Base-by-base conservation (phyloP, 2,113 vertebrate genomes). In the Anseranas semipalmata region DNA sequence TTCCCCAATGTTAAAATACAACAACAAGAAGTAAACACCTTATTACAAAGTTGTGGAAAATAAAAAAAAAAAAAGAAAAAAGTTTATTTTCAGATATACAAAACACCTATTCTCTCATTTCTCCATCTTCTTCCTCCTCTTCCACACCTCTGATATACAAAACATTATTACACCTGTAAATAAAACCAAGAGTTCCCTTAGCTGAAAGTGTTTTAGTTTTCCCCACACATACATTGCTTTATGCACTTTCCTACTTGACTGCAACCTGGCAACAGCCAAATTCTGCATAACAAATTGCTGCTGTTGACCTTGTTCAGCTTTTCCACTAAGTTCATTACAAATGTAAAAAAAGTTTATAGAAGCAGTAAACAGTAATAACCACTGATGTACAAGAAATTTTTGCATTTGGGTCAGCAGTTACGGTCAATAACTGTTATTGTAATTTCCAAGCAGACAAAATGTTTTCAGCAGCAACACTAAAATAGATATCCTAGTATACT, bases 121-220 rank as follows among this genome's bases (percentile, higher is more conserved):
- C 99, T 94, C 99, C 99, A 73, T 99, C 99, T 98, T 99, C 99
- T 95, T 99, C 99, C 76, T 99, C 99, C 93, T 99, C 99, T 98
- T 99, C 99, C 75, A 99, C 99, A 43, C 99, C 99, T 98, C 99
- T 98, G 98, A 99, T 99, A 98, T 99, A 99, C 97, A 99, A 98
- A 85, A 99, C 99, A 68, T 99, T 99, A 98, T 99, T 99, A 97
- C 99, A 99, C 96, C 99, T 99, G 98, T 35, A 94, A 96, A 93
- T 0, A 94, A 56, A 98, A 97, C 56, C 62, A 96, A 93, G 53
- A 76, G 4, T 22, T 88, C 30, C 33, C 14, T 95, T 89, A 87
- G 58, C 6, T 30, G 24, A 21, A 67, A 67, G 15, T 7, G 1
- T 7, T 82, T 30, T 17, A 0, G 8, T 41, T 81, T 58, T 14